Base-by-base conservation (phyloP, 2,797 vertebrate species). In the Acropternis orthonyx region DNA sequence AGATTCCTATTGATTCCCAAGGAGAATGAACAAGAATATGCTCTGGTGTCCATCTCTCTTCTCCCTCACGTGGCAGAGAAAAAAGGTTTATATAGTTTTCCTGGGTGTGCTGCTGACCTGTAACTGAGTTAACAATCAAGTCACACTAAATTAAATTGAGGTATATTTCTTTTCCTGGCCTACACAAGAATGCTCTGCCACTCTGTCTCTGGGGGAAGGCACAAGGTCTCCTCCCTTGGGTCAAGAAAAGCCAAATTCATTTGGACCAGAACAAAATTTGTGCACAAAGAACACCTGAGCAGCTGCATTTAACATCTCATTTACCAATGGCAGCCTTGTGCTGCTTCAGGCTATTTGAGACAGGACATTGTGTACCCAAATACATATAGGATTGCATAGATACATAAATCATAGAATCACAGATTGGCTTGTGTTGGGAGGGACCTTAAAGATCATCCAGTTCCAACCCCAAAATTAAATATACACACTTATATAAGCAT, bases 1-100 rank as follows among this genome's bases (percentile, higher is more conserved):
- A 92, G 73, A 79, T 95, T 88, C 89, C 78, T 95, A 97, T 96
- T 96, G 97, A 97, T 97, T 96, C 95, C 90, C 89, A 17, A 54
- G 59, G 91, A 95, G 91, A 95, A 66, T 85, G 93, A 92, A 82
- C 95, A 88, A 78, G 77, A 82, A 91, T 90, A 94, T 32, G 71
- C 82, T 94, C 91, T 23, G 59, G 71, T 88, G 89, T 82, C 95
- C 63, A 74, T 95, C 88, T 95, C 81, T 94, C 90, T 65, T 89
- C 92, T 94, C 81, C 83, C 72, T 56, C 37, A 73, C 81, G 20
- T 1, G 14, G 86, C 90, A 61, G 23, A 67, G 77, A 67, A 19
- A 66, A 69, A 27, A 77, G 93, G 89, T 96, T 95, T 91, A 88
- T 80, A 56, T 7, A 43, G 48, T 51, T 85, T 90, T 85, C 37